Evolutionary conservation across 2,888 invertebrate species (phyloP).

Genomic region (Amiota mariae): DNA sequence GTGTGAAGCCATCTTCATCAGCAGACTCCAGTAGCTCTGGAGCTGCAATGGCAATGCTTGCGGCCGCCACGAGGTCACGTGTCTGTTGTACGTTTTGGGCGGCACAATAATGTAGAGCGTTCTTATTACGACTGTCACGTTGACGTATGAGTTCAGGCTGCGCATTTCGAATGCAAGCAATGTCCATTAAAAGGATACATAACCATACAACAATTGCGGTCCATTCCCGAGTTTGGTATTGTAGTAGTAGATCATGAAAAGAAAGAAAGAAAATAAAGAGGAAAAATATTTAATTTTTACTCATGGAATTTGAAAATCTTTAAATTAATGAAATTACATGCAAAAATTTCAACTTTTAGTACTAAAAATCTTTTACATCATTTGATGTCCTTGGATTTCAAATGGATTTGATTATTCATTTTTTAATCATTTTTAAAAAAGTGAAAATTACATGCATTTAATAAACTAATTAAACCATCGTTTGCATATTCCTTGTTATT

Average conservation of each 20-base stretch:
- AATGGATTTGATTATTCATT: neutral
- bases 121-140: constrained; percentile 87
- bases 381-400: no score
- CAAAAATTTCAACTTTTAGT: no score
- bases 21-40: constrained; percentile 88
- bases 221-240: neutral
- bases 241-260: neutral
- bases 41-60: constrained; percentile 88
- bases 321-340: no score
- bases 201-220: no score
- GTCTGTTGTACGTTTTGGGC: constrained; percentile 69
- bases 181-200: neutral
- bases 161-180: neutral
- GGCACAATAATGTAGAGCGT: constrained; percentile 94
- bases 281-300: neutral
- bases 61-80: constrained; percentile 77
- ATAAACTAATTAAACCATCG: constrained; percentile 68
- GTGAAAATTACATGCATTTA: constrained; percentile 42
- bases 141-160: constrained; percentile 79
- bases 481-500: constrained; percentile 47
- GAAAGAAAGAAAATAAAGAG: neutral
- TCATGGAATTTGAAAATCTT: no score
- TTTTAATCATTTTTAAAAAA: neutral
- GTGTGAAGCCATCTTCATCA: constrained; percentile 95
- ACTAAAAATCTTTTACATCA: no score